These are phyloP conservation scores for Lithosia quadra DNA, from an alignment of 2,888 invertebrate species.

Conservation along the genomic window DNA sequence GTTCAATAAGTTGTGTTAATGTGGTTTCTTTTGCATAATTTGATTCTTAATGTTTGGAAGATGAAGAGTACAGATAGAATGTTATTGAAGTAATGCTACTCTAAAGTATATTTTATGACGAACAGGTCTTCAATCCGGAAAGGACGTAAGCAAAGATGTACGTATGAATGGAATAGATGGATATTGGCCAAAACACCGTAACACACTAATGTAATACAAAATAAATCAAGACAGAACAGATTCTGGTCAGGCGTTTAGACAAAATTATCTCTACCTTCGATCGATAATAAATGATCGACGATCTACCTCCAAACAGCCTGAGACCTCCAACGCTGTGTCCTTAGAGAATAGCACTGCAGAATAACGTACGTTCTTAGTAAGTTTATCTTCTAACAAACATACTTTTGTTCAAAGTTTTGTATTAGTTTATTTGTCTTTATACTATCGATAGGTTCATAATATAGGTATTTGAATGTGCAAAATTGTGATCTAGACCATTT, in stretches of 20 bases:
- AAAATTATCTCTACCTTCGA: background rate
- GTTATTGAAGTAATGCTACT: background rate
- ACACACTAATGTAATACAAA: constrained; percentile 39
- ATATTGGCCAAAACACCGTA: constrained; percentile 50
- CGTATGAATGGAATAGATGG: constrained; percentile 53
- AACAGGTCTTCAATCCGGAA: constrained; percentile 35
- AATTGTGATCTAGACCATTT: no score
- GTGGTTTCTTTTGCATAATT: background rate
- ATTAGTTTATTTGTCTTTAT: no score
- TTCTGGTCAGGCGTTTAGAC: background rate
- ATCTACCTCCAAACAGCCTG: no score
- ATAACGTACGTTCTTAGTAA: no score
- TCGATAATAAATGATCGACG: background rate
- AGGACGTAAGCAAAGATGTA: constrained; percentile 27
- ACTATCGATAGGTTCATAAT: no score
- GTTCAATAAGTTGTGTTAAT: background rate
- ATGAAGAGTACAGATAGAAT: constrained; percentile 8
- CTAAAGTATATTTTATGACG: constrained; percentile 26
- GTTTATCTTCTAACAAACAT: no score
- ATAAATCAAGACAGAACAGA: background rate
- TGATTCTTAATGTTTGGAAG: constrained; percentile 29
- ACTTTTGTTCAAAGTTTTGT: no score
- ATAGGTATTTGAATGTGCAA: no score
- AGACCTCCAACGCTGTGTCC: no score
- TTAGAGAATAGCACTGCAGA: background rate